These are phyloP conservation scores for Cyclophora albipunctata DNA, from an alignment of 2,888 invertebrate genomes.

Conservation along the genomic window DNA sequence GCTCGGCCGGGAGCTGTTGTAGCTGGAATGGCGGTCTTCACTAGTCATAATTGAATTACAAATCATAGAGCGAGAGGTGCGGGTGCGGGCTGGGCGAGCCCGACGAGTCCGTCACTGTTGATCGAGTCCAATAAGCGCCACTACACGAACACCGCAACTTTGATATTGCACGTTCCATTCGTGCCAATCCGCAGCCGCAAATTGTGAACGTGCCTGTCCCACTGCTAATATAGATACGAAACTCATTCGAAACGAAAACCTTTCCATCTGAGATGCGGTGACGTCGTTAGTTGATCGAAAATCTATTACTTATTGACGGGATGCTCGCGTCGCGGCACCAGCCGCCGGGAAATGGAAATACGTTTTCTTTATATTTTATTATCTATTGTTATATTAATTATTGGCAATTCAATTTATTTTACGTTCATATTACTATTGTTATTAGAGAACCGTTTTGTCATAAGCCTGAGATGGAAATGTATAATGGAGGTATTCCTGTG, in stretches of 20 bases:
- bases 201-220: conserved; percentile 46
- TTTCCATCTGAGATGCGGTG: conserved; percentile 15
- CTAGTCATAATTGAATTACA: conserved; percentile 42
- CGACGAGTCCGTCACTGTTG: conserved; percentile 22
- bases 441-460: too few relatives aligned
- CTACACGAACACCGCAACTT: conserved; percentile 27
- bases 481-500: too few relatives aligned
- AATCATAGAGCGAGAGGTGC: conserved; percentile 15
- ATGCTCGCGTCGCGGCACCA: conserved; percentile 14
- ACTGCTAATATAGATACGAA: conserved; percentile 33
- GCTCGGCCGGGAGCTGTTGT: conserved; percentile 14
- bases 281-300: conserved; percentile 22
- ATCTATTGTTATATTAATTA: conserved; percentile 9
- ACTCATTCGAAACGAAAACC: conserved; percentile 22
- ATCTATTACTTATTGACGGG: conserved; percentile 23
- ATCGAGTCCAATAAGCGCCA: conserved; percentile 34
- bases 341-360: conserved; percentile 18
- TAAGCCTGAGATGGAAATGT: too few relatives aligned
- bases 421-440: neutral
- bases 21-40: conserved; percentile 24
- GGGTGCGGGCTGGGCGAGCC: conserved; percentile 19
- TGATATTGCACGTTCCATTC: conserved; percentile 45
- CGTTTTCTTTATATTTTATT: conserved; percentile 13
- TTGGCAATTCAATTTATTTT: conserved; percentile 10
- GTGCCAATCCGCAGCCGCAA: conserved; percentile 48